phyloP scores from a whole-genome alignment of 2,113 vertebrate genomes.

The Pampusana beccarii region DNA sequence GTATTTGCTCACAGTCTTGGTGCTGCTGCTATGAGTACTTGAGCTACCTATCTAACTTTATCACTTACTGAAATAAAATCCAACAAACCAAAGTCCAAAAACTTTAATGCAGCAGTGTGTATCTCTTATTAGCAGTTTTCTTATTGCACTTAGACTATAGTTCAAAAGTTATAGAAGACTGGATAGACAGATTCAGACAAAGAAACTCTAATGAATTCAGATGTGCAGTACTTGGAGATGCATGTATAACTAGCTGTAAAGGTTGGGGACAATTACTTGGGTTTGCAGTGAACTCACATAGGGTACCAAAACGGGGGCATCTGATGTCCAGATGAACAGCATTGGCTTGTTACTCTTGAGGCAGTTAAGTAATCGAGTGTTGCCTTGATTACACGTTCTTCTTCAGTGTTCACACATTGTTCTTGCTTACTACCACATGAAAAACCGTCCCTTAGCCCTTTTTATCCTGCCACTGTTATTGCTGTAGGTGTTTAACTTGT shows the following conservation, averaged over 20 bases:
- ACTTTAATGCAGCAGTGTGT: neutral
- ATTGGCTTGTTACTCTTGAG: neutral
- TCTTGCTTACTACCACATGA: neutral
- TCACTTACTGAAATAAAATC: neutral
- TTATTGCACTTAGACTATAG: neutral
- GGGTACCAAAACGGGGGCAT: neutral
- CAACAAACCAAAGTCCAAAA: neutral
- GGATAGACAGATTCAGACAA: neutral
- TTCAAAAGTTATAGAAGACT: neutral
- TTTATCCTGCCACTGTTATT: neutral
- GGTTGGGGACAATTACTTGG: neutral
- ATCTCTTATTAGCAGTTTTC: neutral
- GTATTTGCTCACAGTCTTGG: neutral
- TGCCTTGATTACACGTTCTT: neutral
- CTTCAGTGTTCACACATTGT: neutral
- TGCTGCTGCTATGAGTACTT: neutral
- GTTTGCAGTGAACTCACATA: neutral
- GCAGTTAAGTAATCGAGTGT: neutral
- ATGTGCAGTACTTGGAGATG: neutral
- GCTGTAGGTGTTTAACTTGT: neutral
- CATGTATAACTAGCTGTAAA: neutral
- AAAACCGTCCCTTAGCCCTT: neutral
- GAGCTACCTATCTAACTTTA: neutral
- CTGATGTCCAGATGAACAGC: neutral
- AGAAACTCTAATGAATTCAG: neutral